phyloP scores from a whole-genome alignment of 2,113 vertebrate genomes.

The Tupaia chinensis region DNA sequence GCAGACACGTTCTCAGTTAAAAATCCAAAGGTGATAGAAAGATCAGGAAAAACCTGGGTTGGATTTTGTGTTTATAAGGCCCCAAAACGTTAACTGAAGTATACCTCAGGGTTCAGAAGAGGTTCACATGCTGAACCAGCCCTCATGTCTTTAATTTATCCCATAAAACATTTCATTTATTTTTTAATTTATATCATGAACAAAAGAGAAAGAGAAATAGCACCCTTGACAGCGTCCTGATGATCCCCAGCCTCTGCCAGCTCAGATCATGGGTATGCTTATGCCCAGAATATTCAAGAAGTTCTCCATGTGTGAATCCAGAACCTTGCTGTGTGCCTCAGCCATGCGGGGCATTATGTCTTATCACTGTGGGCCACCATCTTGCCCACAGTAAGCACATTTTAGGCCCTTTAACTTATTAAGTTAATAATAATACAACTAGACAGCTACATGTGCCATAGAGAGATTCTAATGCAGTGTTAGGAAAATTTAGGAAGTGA shows the following conservation, averaged over 20 bases:
- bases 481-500: background rate
- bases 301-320: too few species aligned
- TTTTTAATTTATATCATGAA: too few species aligned
- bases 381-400: background rate
- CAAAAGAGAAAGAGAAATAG: too few species aligned
- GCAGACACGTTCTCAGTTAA: background rate
- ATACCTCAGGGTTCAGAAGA: background rate
- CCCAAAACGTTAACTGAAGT: background rate
- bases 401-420: background rate
- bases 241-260: too few species aligned
- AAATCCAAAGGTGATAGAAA: background rate
- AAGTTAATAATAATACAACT: background rate
- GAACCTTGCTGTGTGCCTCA: too few species aligned
- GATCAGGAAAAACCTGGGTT: background rate
- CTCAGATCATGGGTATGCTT: too few species aligned
- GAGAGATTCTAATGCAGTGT: background rate
- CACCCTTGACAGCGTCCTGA: too few species aligned
- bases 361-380: too few species aligned
- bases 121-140: background rate
- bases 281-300: too few species aligned
- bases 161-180: background rate
- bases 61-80: background rate
- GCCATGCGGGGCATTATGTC: too few species aligned
- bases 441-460: background rate
- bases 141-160: background rate